Base-by-base conservation (phyloP, 2,888 invertebrate genomes). In the Nezara viridula region DNA sequence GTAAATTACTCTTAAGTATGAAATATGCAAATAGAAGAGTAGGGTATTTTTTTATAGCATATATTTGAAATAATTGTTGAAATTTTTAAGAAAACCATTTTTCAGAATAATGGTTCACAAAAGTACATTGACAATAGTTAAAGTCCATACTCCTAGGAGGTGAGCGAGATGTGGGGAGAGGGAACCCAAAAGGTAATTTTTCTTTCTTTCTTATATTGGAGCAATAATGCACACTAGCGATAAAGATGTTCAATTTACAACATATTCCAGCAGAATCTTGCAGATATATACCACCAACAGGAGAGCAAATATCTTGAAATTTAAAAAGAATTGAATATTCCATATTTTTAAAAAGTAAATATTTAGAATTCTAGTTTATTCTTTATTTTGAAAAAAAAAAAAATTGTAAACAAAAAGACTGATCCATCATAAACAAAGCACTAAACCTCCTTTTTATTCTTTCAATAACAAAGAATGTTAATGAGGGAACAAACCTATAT, bases 291-390 rank as follows among this genome's bases (percentile, higher is more conserved):
- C 66, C 66, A 66, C 66, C 66, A 32, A 66, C 66, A 6, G 66
- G 66, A n/a, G n/a, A 66, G 66, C 66, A 66, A 66, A 66, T 66
- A 66, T 66, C 66, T 32, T 73, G 40, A 81, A 40, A 89, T 44
- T 89, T 40, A 81, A 44, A 66, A 55, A 89, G 44, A 85, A 89
- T 66, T 66, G 32, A 32, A 66, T 66, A 66, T 66, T 66, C 66
- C 32, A 66, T 66, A 66, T 66, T 66, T 66, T 19, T 19, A n/a
- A 32, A 32, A 66, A 66, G 66, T 66, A 66, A 66, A 66, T 66
- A 66, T 66, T 66, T 66, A 32, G 66, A 32, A 66, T 66, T 66
- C 66, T 66, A 66, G 32, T 66, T 32, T 66, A 66, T 66, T 66
- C 66, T 66, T 66, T 32, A 66, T 66, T 66, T 32, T 32, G 66